A percentile compares a stretch with the other conserved stretches of the same genome.
Conservation (phyloP, 2,113 vertebrate species). For the Rynchops niger region DNA sequence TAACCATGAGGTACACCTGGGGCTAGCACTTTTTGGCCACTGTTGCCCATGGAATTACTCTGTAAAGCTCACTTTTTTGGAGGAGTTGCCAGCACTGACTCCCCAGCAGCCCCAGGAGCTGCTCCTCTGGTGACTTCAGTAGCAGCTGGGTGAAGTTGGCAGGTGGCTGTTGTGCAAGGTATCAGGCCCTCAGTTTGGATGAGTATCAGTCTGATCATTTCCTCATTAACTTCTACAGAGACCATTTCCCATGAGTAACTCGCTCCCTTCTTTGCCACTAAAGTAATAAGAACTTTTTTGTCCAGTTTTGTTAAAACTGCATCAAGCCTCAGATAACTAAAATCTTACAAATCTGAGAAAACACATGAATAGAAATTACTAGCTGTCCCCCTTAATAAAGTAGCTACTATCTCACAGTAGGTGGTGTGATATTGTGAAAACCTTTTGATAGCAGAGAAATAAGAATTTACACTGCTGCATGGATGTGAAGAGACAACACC, state of each 20-base stretch:
- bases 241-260: background rate
- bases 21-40: background rate
- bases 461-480: background rate
- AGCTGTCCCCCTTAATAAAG: background rate
- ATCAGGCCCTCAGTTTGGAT: background rate
- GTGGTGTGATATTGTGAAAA: background rate
- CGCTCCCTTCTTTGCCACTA: background rate
- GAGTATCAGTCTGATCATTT: background rate
- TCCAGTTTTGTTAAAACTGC: background rate
- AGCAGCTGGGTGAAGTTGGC: background rate
- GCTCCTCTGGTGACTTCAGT: background rate
- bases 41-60: background rate
- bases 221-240: background rate
- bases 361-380: background rate
- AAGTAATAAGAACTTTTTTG: background rate
- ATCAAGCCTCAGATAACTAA: background rate
- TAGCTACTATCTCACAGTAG: background rate
- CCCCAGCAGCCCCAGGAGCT: background rate
- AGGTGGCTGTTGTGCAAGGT: accelerated
- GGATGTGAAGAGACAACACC: background rate
- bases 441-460: background rate
- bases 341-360: background rate
- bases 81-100: background rate
- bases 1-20: background rate
- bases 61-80: background rate